Evolutionary conservation across 2,888 invertebrate genomes (phyloP).

Genomic region (Agriotes lineatus): DNA sequence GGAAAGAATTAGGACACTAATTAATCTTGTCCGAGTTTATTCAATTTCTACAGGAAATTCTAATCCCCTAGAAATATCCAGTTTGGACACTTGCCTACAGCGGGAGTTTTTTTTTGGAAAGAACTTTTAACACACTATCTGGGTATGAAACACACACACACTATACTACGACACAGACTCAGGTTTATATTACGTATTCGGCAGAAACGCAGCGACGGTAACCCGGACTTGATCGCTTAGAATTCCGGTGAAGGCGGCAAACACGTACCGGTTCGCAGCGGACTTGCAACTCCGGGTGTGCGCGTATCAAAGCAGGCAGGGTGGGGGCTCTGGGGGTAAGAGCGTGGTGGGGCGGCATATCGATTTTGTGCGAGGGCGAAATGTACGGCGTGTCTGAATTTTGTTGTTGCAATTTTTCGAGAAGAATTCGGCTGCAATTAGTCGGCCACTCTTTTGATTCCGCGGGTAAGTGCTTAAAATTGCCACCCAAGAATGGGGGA

Average conservation of each 20-base stretch:
- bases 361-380: constrained; percentile 37
- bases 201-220: constrained; percentile 20
- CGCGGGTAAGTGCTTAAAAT: no score
- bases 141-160: no score
- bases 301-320: constrained; percentile 40
- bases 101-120: no score
- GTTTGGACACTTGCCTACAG: no score
- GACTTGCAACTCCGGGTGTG: constrained; percentile 44
- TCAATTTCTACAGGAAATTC: no score
- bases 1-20: no score
- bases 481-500: no score
- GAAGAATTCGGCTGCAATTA: neutral
- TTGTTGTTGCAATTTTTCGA: constrained; percentile 25
- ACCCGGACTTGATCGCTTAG: constrained; percentile 34
- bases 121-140: no score
- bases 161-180: no score
- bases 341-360: constrained; percentile 37
- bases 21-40: no score
- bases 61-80: no score
- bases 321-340: constrained; percentile 36
- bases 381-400: constrained; percentile 33
- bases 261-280: constrained; percentile 41
- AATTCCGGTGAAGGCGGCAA: constrained; percentile 37
- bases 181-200: constrained; percentile 25
- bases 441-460: neutral